Evolutionary conservation across 2,797 vertebrate genomes (phyloP), one percentile per base, ranked within the genome.

Genomic region (Falco biarmicus): DNA sequence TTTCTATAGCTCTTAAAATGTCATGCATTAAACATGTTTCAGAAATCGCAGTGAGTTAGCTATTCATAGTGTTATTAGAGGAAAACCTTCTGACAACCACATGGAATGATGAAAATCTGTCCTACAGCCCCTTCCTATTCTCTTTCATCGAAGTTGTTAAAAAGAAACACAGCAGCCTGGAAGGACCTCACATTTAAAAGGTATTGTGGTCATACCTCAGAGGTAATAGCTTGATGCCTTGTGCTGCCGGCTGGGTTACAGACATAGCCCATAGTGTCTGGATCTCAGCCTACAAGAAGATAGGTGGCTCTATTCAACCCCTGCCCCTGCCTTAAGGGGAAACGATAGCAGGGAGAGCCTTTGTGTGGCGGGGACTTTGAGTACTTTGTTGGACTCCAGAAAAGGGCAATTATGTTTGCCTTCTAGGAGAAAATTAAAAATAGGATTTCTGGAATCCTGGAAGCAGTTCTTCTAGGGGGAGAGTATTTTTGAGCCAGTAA

Each of bases 1-100:
- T 97, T 97, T 97, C 84, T 95, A 86, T 56, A 94, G 92, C 92
- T 96, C 83, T 96, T 97, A 97, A 97, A 97, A 97, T 93, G 97
- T 89, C 94, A 96, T 96, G 78, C 89, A 97, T 98, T 97, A 98
- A 98, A 97, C 91, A 95, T 97, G 81, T 86, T 93, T 84, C 74
- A 71, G 93, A 97, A 97, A 95, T 59, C 29, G 77, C 70, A 54
- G 86, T 86, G 61, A 96, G 66, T 95, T 96, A 76, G 85, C 59
- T 91, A 94, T 97, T 95, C 80, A 87, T 90, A 89, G 89, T 92
- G 71, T 88, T 93, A 95, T 96, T 97, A 97, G 56, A 74, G 77
- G 39, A 80, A 96, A 96, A 90, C 50, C 94, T 45, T 92, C 64
- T 94, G 95, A 93, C 96, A 97, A 74, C 43, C 1, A 1, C 84